A percentile compares a stretch with the other conserved stretches of the same genome.
phyloP scores from a whole-genome alignment of 2,113 vertebrate species.

The Galbula dea region DNA sequence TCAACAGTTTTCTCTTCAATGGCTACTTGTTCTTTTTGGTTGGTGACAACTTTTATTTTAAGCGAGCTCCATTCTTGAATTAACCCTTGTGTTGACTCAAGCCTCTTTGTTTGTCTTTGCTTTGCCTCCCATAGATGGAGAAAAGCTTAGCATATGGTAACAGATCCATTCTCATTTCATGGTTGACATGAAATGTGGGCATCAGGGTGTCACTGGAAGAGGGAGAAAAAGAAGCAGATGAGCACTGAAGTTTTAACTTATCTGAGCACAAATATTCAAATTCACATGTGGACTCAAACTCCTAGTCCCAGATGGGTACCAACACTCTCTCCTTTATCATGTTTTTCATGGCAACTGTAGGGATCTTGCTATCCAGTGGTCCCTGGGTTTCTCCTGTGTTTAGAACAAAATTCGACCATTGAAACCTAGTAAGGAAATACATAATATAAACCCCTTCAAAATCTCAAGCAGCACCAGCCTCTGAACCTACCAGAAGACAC shows the following conservation, averaged over 20 bases:
- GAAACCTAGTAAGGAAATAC: background rate
- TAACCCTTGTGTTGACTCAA: slow-evolving; percentile 59
- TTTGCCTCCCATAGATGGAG: background rate
- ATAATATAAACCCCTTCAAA: background rate
- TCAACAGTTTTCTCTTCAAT: slow-evolving; percentile 65
- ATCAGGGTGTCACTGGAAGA: background rate
- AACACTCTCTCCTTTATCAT: background rate
- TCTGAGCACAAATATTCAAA: background rate
- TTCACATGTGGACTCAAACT: background rate
- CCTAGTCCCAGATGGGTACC: background rate
- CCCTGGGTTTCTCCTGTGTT: background rate
- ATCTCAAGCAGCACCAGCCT: background rate
- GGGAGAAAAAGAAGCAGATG: background rate
- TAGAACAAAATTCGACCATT: background rate
- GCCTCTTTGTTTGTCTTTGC: slow-evolving; percentile 49
- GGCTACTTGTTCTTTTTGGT: slow-evolving; percentile 57
- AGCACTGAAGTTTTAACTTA: too few relatives aligned
- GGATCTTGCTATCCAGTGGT: background rate
- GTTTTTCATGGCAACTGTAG: background rate
- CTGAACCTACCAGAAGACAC: background rate
- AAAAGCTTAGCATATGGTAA: background rate
- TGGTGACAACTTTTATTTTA: slow-evolving; percentile 67
- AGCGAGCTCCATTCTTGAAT: slow-evolving; percentile 31
- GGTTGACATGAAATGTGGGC: background rate
- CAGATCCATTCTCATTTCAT: background rate